A percentile compares a stretch with the other conserved stretches of the same genome.
These are phyloP conservation scores for Phyto melanocephala DNA, from an alignment of 2,888 invertebrate genomes.

Conservation along the genomic window DNA sequence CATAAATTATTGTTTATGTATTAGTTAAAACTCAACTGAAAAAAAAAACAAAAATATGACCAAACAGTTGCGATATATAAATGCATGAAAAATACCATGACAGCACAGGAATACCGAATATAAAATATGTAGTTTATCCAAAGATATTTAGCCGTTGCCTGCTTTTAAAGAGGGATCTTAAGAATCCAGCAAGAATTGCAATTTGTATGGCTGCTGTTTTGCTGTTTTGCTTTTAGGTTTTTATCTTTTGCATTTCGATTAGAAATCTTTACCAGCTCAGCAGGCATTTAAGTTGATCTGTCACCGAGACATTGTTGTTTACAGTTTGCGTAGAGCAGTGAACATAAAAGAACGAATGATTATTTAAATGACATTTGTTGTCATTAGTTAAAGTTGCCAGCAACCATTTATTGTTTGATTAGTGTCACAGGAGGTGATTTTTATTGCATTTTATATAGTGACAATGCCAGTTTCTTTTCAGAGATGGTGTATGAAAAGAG, in stretches of 20 bases:
- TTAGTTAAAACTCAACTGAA: slow-evolving; percentile 33
- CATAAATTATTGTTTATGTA: slow-evolving; percentile 51
- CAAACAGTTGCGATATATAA: not conserved
- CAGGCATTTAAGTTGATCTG: slow-evolving; percentile 56
- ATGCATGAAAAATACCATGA: slow-evolving; percentile 38
- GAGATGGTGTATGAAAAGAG: too few relatives aligned
- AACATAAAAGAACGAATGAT: not conserved
- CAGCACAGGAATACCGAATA: slow-evolving; percentile 16
- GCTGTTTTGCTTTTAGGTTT: not conserved
- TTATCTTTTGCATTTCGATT: slow-evolving; percentile 23
- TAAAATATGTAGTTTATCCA: too few relatives aligned
- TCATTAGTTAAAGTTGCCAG: slow-evolving; percentile 32
- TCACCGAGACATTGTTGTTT: slow-evolving; percentile 49
- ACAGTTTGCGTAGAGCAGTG: not conserved
- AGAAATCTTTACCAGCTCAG: slow-evolving; percentile 50
- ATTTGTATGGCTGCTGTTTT: not conserved
- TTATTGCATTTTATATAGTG: slow-evolving; percentile 3
- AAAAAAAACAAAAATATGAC: not conserved
- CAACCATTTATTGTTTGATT: slow-evolving; percentile 15
- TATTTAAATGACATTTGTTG: slow-evolving; percentile 43
- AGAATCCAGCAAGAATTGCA: not conserved
- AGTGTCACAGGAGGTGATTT: slow-evolving; percentile 26
- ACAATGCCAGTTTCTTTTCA: too few relatives aligned
- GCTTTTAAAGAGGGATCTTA: slow-evolving; percentile 11
- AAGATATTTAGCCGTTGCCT: slow-evolving; percentile 33